A percentile compares a stretch with the other conserved stretches of the same genome.
phyloP scores from a whole-genome alignment of 2,113 vertebrate species.

The Probosciger aterrimus region DNA sequence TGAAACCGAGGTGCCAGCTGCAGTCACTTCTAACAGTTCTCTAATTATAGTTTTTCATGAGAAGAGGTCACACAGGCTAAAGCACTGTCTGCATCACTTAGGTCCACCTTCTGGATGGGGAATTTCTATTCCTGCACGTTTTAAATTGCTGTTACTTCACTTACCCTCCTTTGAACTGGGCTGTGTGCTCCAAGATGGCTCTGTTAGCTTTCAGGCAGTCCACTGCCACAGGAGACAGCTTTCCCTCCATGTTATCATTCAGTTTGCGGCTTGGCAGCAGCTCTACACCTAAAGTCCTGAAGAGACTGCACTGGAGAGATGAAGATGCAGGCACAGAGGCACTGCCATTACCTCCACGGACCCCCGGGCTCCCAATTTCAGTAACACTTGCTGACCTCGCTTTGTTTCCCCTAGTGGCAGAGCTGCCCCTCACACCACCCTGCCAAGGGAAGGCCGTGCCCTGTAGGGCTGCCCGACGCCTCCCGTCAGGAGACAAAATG shows the following conservation, averaged over 20 bases:
- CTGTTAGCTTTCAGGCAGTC: background rate
- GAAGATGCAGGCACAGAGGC: background rate
- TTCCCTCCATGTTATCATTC: background rate
- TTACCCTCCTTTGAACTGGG: background rate
- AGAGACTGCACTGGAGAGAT: background rate
- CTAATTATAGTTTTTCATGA: background rate
- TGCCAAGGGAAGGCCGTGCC: accelerated
- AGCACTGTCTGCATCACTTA: background rate
- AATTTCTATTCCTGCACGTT: background rate
- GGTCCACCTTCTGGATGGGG: background rate
- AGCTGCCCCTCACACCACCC: accelerated
- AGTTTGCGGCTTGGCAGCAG: background rate
- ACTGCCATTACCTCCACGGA: no score
- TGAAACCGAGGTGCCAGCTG: background rate
- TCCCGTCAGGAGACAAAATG: background rate
- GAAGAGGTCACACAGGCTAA: background rate
- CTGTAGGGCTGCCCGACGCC: accelerated
- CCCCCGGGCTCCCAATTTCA: background rate
- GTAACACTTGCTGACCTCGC: accelerated
- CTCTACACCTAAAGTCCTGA: background rate
- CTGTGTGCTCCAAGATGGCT: background rate
- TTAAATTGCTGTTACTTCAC: background rate
- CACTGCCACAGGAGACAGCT: background rate
- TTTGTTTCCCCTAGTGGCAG: background rate
- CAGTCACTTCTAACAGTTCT: background rate